Base-by-base conservation (phyloP, 1,140 invertebrate genomes). In the Triops longicaudatus region DNA sequence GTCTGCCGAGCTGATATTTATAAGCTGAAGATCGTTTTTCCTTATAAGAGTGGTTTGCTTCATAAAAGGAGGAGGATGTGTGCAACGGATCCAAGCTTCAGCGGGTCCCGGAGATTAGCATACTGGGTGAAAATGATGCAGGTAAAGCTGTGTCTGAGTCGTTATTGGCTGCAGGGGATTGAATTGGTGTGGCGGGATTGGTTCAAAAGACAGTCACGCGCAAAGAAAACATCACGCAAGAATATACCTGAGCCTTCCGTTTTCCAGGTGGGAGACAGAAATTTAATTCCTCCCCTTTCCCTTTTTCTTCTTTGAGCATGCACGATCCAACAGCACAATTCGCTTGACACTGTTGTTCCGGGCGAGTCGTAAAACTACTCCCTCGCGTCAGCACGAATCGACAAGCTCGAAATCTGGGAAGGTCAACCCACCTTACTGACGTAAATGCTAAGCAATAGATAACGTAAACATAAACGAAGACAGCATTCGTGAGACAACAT, bases 131-230 rank as follows among this genome's bases (percentile, higher is more conserved):
- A 63, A 63, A 63, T 63, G 50, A 63, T 63, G 50, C 50, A 63
- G 50, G 50, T 63, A 22, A 12, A 63, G 50, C 50, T 63, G 50
- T 63, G 50, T 5, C 50, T 63, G 50, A 22, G 50, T 22, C 50
- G 50, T 17, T 63, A 63, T 63, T 63, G 50, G 50, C 50, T 63
- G 14, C 17, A 22, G 22, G 50, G 50, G 50, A 63, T 63, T 63
- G 50, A 63, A 63, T 63, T 63, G 50, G 50, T 63, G 50, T 63
- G 50, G 50, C 50, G 50, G 50, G 50, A 63, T 63, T 63, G 50
- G 50, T 63, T 63, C 50, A 17, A 63, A 37, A 63, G 50, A 22
- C 50, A 63, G 50, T 63, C 50, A 63, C n/a, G 50, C 50, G 50
- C 50, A 22, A 63, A 22, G 50, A 63, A 63, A 63, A 63, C 50